Base-by-base conservation (phyloP, 2,797 vertebrate genomes). In the Oreonectes daqikongensis region DNA sequence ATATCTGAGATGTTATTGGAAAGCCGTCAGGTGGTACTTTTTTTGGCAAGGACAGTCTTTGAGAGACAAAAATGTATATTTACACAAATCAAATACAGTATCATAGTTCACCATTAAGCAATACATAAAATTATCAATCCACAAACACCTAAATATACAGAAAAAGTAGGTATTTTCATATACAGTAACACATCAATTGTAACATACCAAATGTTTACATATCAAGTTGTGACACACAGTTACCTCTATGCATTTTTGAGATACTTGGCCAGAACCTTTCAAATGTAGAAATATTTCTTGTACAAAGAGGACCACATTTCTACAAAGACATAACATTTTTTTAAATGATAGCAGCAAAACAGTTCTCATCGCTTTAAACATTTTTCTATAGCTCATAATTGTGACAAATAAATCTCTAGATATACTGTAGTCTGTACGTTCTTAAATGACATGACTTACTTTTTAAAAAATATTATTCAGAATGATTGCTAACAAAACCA, bases 171-270 rank as follows among this genome's bases (percentile, higher is more conserved):
- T 91, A 46, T 20, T 61, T 40, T 73, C 61, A 75, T 79, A 77
- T 71, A 79, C 55, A 84, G 68, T 63, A 71, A 75, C 40, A 77
- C 50, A 35, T 72, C 46, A 57, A 32, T 72, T 57, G 75, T 32
- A 65, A 91, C 84, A 86, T 86, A 86, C 87, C 88, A 91, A 89
- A 89, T 91, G 85, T 85, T 91, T 87, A 85, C 88, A 90, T 89
- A 86, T 87, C 90, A 85, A 88, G 83, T 87, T 18, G 17, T 55
- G 20, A 55, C 52, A 55, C 52, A 55, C 14, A 69, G 44, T 88
- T 81, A 84, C 86, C 79, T 88, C 82, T 78, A 86, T 55, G 46
- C 83, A 79, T 85, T 87, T n/a, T 86, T 87, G 87, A 79, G 85
- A 88, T 87, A 88, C 88, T 89, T 92, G 89, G 90, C 88, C 84